Evolutionary conservation across 37 sponge, comb jelly and placozoan genomes (phyloP), one percentile per base, ranked within the genome.

Genomic region (Hexactinellida sp.): DNA sequence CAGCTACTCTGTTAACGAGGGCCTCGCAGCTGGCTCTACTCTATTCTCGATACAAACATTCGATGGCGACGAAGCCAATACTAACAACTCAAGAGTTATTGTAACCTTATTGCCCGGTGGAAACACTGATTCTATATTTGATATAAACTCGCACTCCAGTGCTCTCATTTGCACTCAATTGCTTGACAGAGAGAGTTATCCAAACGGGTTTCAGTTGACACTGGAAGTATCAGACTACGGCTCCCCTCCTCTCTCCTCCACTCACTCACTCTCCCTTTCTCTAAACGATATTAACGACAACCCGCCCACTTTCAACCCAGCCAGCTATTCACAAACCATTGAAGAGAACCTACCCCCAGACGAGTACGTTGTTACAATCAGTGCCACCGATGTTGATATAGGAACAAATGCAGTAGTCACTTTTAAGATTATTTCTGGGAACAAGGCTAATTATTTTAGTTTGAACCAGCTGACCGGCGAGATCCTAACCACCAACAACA

Each of bases 271-370:
- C 3, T 25, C 5, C 5, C 3, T 63, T 32, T 25, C 21, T n/a
- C 76, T 63, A 10, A 63, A 10, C 21, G 76, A 63, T 63, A 63
- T 63, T n/a, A 63, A 63, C 30, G 76, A 63, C 76, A 63, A 63
- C 76, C 76, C 76, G 76, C 76, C 76, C 76, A 63, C 76, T 63
- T 63, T 63, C 76, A 63, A 7, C 76, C 5, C 3, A n/a, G 34
- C 21, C 5, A 63, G 32, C 30, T 63, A 25, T 25, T 25, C 21
- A 25, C 19, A 10, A 23, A 63, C 28, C 13, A 23, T 63, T 7
- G 3, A 7, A 25, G 76, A 63, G 76, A 63, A 63, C 13, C 13
- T 63, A 63, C 21, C 21, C 34, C 28, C 76, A 21, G 34, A n/a
- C 30, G 30, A 25, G 30, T 25, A 28, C 34, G 76, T 63, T 32